Evolutionary conservation across 2,888 invertebrate genomes (phyloP).

Genomic region (Acrobeloides nanus): DNA sequence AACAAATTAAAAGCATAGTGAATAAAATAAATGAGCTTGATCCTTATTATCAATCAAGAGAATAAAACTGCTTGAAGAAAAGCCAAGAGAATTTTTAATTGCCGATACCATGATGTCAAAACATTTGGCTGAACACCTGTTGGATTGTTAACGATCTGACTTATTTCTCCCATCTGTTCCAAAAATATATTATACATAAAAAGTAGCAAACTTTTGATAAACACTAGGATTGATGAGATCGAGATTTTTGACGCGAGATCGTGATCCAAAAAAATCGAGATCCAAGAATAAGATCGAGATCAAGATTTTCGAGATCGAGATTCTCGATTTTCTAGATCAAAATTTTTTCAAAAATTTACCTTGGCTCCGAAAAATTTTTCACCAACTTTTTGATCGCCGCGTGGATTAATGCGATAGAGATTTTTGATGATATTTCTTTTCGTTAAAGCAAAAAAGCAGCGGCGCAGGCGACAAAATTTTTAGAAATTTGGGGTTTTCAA

Average conservation of each 20-base stretch:
- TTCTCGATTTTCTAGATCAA: neutral
- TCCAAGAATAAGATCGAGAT: constrained; percentile 1
- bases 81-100: no score
- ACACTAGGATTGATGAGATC: neutral
- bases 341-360: neutral
- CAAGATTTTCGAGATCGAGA: constrained; percentile 2
- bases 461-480: neutral
- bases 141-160: no score
- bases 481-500: no score
- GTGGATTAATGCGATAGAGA: neutral
- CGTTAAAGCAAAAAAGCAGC: neutral
- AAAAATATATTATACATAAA: neutral
- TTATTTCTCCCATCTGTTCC: neutral
- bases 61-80: constrained; percentile 1
- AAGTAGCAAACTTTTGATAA: neutral
- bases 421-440: neutral
- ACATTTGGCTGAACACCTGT: no score
- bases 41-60: constrained; percentile 1
- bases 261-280: constrained; percentile 2
- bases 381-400: neutral
- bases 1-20: constrained; percentile 4
- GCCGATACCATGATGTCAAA: no score
- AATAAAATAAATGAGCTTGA: constrained; percentile 4
- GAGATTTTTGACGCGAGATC: neutral
- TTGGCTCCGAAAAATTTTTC: neutral